Evolutionary conservation across 2,113 vertebrate species (phyloP).

Genomic region (Conger conger): DNA sequence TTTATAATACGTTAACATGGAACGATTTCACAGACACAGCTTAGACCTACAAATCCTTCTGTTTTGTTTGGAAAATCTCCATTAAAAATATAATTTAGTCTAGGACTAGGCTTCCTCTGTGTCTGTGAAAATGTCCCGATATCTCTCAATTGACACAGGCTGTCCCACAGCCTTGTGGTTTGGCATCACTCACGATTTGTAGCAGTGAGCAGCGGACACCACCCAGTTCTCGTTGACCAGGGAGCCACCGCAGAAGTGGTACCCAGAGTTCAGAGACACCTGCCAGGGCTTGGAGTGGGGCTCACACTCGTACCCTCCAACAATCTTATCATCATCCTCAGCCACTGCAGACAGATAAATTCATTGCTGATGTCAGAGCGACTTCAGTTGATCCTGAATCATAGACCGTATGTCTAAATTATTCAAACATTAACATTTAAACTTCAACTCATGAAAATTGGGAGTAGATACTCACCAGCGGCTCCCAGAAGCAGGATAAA

Average conservation of each 20-base stretch:
- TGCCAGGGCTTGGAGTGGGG: conserved; percentile 66
- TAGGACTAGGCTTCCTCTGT: too few relatives aligned
- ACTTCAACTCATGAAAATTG: background rate
- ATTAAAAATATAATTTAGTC: too few relatives aligned
- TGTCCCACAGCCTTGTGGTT: background rate
- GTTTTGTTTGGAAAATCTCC: too few relatives aligned
- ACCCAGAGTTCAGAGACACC: conserved; percentile 75
- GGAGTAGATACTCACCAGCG: background rate
- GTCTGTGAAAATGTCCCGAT: too few relatives aligned
- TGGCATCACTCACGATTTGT: conserved; percentile 66
- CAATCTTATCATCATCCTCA: conserved; percentile 74
- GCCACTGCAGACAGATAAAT: conserved; percentile 49
- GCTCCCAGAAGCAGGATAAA: conserved; percentile 17
- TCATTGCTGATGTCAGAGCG: too few relatives aligned
- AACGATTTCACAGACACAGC: too few relatives aligned
- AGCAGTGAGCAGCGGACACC: conserved; percentile 83
- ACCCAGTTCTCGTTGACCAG: conserved; percentile 77
- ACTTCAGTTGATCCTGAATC: too few relatives aligned
- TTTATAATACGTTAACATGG: too few relatives aligned
- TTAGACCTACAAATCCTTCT: too few relatives aligned
- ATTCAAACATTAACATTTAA: too few relatives aligned
- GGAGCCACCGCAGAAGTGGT: conserved; percentile 74
- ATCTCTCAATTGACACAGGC: too few relatives aligned
- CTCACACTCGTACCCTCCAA: conserved; percentile 76
- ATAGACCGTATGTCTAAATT: too few relatives aligned